Conservation (phyloP, 2,888 invertebrate species). For the Tyria jacobaeae region DNA sequence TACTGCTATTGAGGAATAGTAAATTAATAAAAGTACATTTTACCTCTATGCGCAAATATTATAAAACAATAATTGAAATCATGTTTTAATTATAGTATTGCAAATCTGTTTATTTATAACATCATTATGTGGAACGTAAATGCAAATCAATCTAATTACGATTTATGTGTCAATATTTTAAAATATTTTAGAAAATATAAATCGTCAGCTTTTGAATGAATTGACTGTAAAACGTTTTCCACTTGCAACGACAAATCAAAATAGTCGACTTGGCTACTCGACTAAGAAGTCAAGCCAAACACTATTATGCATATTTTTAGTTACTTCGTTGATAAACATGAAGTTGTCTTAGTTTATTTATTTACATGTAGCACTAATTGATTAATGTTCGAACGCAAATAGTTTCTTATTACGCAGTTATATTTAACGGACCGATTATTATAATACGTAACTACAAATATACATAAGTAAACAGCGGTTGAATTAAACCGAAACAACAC, state of each 20-base stretch:
- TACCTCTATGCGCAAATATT: neutral
- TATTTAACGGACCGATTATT: slow-evolving; percentile 18
- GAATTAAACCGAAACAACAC: slow-evolving; percentile 23
- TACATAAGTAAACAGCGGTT: slow-evolving; percentile 14
- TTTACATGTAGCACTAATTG: slow-evolving; percentile 5
- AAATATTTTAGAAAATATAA: neutral
- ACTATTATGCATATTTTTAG: slow-evolving; percentile 1
- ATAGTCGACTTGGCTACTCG: slow-evolving; percentile 8
- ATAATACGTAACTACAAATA: slow-evolving; percentile 14
- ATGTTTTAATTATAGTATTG: neutral
- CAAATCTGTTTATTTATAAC: slow-evolving; percentile 2
- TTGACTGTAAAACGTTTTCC: slow-evolving; percentile 12
- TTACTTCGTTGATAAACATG: neutral
- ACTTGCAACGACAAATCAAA: slow-evolving; percentile 9
- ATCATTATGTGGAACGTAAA: neutral
- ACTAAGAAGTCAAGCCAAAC: slow-evolving; percentile 7
- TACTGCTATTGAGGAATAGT: neutral
- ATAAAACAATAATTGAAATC: neutral
- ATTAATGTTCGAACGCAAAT: slow-evolving; percentile 26
- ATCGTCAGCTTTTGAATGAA: slow-evolving; percentile 18
- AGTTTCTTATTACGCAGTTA: slow-evolving; percentile 39
- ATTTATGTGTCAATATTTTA: too few species aligned
- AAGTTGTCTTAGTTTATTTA: neutral
- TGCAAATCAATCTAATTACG: slow-evolving; percentile 1
- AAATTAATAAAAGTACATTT: neutral